Evolutionary conservation across 2,797 vertebrate species (phyloP).

Genomic region (Phalanger gymnotis): DNA sequence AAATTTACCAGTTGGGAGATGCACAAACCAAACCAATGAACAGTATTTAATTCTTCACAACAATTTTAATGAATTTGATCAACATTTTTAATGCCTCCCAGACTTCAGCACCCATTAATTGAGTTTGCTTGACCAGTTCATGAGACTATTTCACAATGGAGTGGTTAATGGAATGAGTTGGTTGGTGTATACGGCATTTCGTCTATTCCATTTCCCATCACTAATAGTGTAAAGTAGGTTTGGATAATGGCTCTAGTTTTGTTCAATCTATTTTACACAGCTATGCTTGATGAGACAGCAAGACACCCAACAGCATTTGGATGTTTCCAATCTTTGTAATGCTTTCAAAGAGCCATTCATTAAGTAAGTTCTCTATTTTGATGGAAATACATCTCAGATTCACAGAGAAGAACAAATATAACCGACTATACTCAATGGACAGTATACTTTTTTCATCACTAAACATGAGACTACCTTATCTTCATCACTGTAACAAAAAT

Average conservation of each 20-base stretch:
- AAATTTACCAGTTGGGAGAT: not conserved
- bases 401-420: not conserved
- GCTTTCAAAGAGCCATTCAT: not conserved
- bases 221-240: not conserved
- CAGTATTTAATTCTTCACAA: not conserved
- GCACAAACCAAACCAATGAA: not conserved
- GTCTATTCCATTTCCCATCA: constrained; percentile 1
- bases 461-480: not conserved
- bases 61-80: not conserved
- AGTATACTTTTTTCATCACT: not conserved
- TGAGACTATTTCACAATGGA: constrained; percentile 14
- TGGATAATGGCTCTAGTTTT: not conserved
- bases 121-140: constrained; percentile 1
- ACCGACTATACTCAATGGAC: not conserved
- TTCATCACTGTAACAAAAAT: not conserved
- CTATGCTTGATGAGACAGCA: not conserved
- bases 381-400: not conserved
- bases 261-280: not conserved
- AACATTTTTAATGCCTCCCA: not conserved
- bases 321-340: not conserved
- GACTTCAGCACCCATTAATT: not conserved
- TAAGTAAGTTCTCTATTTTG: not conserved
- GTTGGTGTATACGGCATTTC: constrained; percentile 18
- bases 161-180: not conserved
- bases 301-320: not conserved